phyloP scores from a whole-genome alignment of 2,888 invertebrate genomes.

The Craniophora ligustri region DNA sequence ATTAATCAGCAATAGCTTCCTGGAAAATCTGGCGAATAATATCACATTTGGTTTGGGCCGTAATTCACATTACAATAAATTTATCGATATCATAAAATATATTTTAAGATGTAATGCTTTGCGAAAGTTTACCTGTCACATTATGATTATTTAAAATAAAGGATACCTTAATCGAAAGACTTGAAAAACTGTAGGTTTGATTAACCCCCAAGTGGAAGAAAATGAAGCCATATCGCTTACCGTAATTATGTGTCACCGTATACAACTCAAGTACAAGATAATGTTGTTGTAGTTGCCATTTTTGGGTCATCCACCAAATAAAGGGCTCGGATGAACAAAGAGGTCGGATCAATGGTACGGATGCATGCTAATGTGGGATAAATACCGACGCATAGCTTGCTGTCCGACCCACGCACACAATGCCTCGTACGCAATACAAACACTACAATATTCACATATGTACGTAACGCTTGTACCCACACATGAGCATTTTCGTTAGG shows the following conservation, averaged over 20 bases:
- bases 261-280: conserved; percentile 50
- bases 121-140: no score
- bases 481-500: conserved; percentile 50
- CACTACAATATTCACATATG: conserved; percentile 16
- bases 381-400: conserved; percentile 75
- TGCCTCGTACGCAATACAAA: conserved; percentile 29
- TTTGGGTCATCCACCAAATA: conserved; percentile 62
- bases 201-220: no score
- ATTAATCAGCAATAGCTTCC: conserved; percentile 40
- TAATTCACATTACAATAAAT: no score
- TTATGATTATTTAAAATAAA: no score
- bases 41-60: no score
- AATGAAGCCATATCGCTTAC: conserved; percentile 28
- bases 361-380: conserved; percentile 84
- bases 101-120: no score
- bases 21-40: no score
- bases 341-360: conserved; percentile 81
- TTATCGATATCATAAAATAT: no score
- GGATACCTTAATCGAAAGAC: no score
- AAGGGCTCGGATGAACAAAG: conserved; percentile 75
- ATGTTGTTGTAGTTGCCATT: conserved; percentile 58
- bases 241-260: conserved; percentile 15
- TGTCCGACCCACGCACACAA: conserved; percentile 66
- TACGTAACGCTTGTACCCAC: conserved; percentile 37
- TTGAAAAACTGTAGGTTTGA: no score